These are phyloP conservation scores for Bradypodion ventrale DNA, from an alignment of 2,797 vertebrate species.

Conservation along the genomic window DNA sequence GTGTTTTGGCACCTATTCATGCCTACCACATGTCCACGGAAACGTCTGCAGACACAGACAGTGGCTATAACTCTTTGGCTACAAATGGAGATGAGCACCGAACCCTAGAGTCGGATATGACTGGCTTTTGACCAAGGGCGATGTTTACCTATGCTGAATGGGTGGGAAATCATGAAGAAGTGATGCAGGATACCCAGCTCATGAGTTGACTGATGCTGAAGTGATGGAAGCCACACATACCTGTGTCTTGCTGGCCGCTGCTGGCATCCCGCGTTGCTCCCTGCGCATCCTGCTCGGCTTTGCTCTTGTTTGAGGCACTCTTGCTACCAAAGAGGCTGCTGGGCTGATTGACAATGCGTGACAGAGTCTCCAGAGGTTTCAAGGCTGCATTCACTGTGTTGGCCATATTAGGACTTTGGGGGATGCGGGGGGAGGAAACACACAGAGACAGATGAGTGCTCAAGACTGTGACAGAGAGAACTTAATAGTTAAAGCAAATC, in stretches of 20 bases:
- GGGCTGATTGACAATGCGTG: constrained; percentile 95
- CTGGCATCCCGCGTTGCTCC: constrained; percentile 85
- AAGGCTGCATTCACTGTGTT: constrained; percentile 96
- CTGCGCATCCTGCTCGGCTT: constrained; percentile 86
- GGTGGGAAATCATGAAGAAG: too few species aligned
- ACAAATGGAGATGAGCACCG: too few species aligned
- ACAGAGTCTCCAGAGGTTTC: constrained; percentile 93
- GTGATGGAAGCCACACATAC: constrained; percentile 64
- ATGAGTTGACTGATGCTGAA: too few species aligned
- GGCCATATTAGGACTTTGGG: constrained; percentile 93
- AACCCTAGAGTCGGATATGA: too few species aligned
- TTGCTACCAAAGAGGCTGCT: constrained; percentile 94
- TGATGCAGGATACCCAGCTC: neutral
- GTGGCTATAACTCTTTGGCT: too few species aligned
- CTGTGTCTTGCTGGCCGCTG: constrained; percentile 90
- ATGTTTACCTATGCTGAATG: too few species aligned
- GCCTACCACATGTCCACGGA: too few species aligned
- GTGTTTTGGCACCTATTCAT: too few species aligned
- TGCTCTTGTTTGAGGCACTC: constrained; percentile 91
- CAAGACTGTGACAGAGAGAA: neutral
- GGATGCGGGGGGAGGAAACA: neutral
- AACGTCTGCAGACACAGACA: too few species aligned
- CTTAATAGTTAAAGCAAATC: neutral
- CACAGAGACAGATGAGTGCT: neutral
- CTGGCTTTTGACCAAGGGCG: too few species aligned